These are phyloP conservation scores for Parus major DNA, from an alignment of 2,113 vertebrate species.

Conservation along the genomic window DNA sequence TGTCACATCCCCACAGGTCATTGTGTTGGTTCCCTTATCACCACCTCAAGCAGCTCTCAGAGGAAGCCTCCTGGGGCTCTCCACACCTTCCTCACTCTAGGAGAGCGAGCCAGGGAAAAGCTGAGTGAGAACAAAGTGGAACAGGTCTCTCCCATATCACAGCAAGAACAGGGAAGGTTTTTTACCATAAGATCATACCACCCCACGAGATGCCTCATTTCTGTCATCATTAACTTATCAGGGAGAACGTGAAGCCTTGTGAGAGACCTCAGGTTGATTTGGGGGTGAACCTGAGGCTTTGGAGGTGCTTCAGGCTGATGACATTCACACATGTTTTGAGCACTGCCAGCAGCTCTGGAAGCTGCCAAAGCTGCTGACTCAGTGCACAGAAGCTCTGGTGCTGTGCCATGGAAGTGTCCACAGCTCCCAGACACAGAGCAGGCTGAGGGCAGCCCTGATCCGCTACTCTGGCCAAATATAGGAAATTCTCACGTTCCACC, in stretches of 20 bases:
- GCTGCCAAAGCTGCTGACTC: background rate
- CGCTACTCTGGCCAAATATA: background rate
- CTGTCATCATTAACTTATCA: background rate
- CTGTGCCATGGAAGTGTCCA: background rate
- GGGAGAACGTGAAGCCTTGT: background rate
- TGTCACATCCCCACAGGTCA: background rate
- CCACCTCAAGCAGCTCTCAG: background rate
- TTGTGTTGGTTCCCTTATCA: rapidly evolving
- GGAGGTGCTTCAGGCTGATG: background rate
- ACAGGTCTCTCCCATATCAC: background rate
- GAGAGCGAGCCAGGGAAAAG: background rate
- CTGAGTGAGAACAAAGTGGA: background rate
- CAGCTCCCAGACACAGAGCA: background rate
- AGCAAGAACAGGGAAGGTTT: background rate
- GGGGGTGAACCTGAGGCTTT: background rate
- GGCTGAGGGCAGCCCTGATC: background rate
- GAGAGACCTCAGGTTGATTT: background rate
- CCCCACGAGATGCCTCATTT: background rate
- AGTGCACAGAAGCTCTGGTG: background rate
- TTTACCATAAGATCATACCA: background rate
- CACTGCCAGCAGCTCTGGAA: rapidly evolving
- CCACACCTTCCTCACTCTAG: too few species aligned
- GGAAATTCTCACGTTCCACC: background rate
- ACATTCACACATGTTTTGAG: background rate
- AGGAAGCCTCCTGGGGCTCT: background rate